Percentiles rank a stretch among this genome's conserved stretches.
These are phyloP conservation scores for Drosophila percnosoma DNA, from an alignment of 2,888 invertebrate species.

Conservation along the genomic window DNA sequence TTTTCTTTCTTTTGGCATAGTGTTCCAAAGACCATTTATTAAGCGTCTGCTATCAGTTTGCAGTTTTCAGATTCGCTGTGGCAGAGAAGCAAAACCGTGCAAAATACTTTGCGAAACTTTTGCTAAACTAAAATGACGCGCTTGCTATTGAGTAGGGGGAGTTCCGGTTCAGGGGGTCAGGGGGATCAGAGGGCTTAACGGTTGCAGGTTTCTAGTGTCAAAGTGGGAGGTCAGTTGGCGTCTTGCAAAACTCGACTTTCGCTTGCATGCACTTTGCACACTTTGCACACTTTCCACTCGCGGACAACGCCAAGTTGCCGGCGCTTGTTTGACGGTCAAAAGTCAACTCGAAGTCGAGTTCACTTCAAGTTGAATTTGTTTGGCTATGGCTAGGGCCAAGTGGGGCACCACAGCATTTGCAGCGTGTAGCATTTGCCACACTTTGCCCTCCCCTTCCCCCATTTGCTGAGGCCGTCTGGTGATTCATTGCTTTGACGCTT, in stretches of 20 bases:
- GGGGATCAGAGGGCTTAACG: constrained; percentile 18
- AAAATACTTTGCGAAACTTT: constrained; percentile 76
- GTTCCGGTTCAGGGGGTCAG: neutral
- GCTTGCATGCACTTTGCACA: constrained; percentile 79
- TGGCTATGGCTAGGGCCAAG: constrained; percentile 67
- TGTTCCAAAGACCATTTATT: constrained; percentile 62
- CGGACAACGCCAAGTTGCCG: constrained; percentile 51
- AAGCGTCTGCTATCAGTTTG: constrained; percentile 73
- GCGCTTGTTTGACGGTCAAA: constrained; percentile 78
- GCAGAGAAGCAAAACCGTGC: constrained; percentile 39
- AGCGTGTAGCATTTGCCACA: constrained; percentile 6
- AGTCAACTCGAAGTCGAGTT: constrained; percentile 80
- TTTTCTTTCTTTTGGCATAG: constrained; percentile 18
- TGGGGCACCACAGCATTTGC: constrained; percentile 33
- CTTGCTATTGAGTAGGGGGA: constrained; percentile 1
- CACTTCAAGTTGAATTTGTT: constrained; percentile 81
- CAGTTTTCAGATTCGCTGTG: constrained; percentile 14
- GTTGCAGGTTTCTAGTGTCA: constrained; percentile 44
- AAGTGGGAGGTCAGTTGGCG: constrained; percentile 71
- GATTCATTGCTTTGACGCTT: constrained; percentile 80
- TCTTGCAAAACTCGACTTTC: constrained; percentile 75
- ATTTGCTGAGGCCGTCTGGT: constrained; percentile 44
- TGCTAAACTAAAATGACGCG: constrained; percentile 59
- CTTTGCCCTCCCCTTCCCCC: constrained; percentile 11
- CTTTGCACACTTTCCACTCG: constrained; percentile 47